Percentiles rank a stretch among this genome's conserved stretches.
Evolutionary conservation across 2,113 vertebrate genomes (phyloP).

Genomic region (Rhabdornis inornatus): DNA sequence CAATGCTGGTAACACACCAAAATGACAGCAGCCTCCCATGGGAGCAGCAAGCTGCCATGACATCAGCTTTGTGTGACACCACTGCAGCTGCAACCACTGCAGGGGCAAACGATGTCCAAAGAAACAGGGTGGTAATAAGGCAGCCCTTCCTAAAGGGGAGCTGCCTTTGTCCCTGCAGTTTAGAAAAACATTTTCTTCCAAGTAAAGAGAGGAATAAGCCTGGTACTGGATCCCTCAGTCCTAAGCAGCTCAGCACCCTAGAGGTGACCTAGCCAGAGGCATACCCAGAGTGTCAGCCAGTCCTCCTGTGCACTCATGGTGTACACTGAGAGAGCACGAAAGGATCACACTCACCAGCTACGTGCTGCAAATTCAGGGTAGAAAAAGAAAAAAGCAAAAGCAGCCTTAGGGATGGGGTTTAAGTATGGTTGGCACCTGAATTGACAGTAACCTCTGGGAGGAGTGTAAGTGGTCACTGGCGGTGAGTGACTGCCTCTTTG

Average conservation of each 20-base stretch:
- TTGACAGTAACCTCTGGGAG: not conserved
- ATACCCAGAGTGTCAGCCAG: not conserved
- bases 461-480: not conserved
- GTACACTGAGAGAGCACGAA: not conserved
- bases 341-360: not conserved
- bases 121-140: not conserved
- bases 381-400: not conserved
- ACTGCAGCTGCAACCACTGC: not conserved
- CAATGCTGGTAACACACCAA: not conserved
- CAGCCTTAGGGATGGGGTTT: not conserved
- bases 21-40: not conserved
- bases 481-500: not conserved
- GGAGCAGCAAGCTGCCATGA: not conserved
- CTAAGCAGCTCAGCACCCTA: not conserved
- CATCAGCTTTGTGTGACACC: not conserved
- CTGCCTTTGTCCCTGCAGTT: not conserved
- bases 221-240: not conserved
- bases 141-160: not conserved
- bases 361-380: not conserved
- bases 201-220: not conserved
- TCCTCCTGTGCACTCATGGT: fast-evolving
- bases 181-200: not conserved
- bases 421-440: not conserved
- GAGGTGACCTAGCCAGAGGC: not conserved
- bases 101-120: fast-evolving